Evolutionary conservation across 2,113 vertebrate genomes (phyloP), one percentile per base, ranked within the genome.

Genomic region (Empidonax alnorum): DNA sequence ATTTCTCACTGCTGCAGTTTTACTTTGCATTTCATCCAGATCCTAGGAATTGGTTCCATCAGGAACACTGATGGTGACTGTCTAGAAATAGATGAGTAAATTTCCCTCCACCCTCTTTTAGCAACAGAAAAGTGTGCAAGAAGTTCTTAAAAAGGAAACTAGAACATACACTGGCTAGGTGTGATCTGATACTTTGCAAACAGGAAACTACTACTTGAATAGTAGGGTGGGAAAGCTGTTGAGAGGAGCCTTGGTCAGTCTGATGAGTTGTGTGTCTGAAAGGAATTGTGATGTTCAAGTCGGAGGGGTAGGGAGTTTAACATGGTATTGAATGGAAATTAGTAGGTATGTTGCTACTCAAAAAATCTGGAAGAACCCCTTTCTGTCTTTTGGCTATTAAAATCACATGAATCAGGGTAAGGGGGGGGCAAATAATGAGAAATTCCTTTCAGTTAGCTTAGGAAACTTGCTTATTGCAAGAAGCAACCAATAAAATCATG

Each of bases 71-170:
- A 17, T 85, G 31, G 30, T 89, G 50, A 35, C 20, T 84, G 63
- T 49, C 13, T 46, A 27, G 35, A 81, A 87, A 18, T 12, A 85
- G 63, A 63, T 37, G n/a, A 55, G 37, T 67, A 18, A 44, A 55
- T 59, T 49, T 74, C 35, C n/a, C 4, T 42, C 31, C 16, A 13
- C 21, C 14, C 15, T 68, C n/a, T 87, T 86, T 80, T 31, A 56
- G 33, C 56, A 71, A 71, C 42, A 88, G 67, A 1, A 37, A 58
- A 91, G 30, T 6, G 1, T 76, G 59, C 44, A 69, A 74, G 23
- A 66, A 50, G 42, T 80, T 89, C 58, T 84, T 81, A 72, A 89
- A 96, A 96, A 93, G 62, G 75, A 94, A 93, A 75, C 50, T 74
- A 95, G 67, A 94, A 73, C 35, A 72, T 90, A 65, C 53, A 35